phyloP scores from a whole-genome alignment of 2,888 invertebrate species.

The Lepas anatifera region DNA sequence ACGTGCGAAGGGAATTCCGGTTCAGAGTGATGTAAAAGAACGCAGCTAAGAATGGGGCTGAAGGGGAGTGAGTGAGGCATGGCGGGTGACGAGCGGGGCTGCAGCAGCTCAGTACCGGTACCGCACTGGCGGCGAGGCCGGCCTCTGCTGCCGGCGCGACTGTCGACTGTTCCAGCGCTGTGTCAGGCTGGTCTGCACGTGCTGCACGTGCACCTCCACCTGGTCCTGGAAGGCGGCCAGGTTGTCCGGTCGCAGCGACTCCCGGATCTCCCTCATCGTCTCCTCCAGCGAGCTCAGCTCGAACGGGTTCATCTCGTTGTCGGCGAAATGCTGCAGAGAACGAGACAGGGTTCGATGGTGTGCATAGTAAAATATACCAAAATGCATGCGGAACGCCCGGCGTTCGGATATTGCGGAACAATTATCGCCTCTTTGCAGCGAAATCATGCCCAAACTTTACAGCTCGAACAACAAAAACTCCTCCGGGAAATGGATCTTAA shows the following conservation, averaged over 20 bases:
- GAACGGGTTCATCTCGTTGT: constrained; percentile 75
- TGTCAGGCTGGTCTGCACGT: constrained; percentile 60
- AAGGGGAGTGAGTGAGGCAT: background rate
- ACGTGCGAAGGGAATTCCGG: background rate
- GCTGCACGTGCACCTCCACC: constrained; percentile 83
- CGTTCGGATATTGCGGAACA: too few species aligned
- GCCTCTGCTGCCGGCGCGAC: background rate
- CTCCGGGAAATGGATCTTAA: too few species aligned
- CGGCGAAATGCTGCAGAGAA: constrained; percentile 46
- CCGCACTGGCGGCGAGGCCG: background rate
- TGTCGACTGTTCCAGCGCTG: constrained; percentile 25
- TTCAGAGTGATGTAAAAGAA: background rate
- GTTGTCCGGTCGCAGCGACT: constrained; percentile 60
- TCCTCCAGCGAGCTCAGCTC: constrained; percentile 82
- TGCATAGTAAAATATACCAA: too few species aligned
- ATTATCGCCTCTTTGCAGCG: too few species aligned
- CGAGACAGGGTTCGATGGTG: too few species aligned
- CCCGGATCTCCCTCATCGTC: constrained; percentile 77
- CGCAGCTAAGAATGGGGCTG: too few species aligned
- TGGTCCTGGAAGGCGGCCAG: constrained; percentile 52
- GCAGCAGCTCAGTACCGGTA: background rate
- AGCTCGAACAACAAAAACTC: too few species aligned
- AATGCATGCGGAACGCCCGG: too few species aligned
- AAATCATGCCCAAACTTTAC: too few species aligned
- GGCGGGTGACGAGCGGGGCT: background rate